Evolutionary conservation across 1,140 invertebrate genomes (phyloP).

Genomic region (Drosophila albomicans): DNA sequence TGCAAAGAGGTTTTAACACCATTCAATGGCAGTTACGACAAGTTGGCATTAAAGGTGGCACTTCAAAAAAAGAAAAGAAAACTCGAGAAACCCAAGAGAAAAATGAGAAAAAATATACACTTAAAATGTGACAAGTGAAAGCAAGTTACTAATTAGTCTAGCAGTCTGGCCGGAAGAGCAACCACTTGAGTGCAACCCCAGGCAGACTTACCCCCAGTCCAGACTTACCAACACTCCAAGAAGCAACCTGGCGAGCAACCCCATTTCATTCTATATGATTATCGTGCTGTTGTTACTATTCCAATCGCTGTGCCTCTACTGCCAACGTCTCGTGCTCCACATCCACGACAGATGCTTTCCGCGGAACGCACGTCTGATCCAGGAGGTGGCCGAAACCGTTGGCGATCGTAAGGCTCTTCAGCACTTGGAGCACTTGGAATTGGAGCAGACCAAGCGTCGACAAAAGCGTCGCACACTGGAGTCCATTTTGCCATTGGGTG

Average conservation of each 20-base stretch:
- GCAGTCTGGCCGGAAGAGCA: slow-evolving; percentile 11
- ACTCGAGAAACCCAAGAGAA: background rate
- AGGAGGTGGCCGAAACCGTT: slow-evolving; percentile 79
- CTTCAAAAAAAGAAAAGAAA: background rate
- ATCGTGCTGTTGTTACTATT: slow-evolving; percentile 84
- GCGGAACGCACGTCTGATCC: slow-evolving; percentile 75
- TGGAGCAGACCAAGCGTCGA: slow-evolving; percentile 62
- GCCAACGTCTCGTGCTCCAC: slow-evolving; percentile 80
- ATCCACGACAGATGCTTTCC: slow-evolving; percentile 84
- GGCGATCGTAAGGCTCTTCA: slow-evolving; percentile 75
- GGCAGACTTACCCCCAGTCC: background rate
- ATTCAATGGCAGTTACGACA: slow-evolving; percentile 46
- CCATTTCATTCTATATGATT: slow-evolving; percentile 75
- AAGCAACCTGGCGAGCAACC: slow-evolving; percentile 27
- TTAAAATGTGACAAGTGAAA: slow-evolving; percentile 1
- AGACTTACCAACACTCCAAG: background rate
- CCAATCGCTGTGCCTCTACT: slow-evolving; percentile 84
- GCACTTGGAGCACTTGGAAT: slow-evolving; percentile 65
- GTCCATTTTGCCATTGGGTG: slow-evolving; percentile 61
- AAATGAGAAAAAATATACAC: slow-evolving; percentile 2
- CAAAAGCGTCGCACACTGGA: slow-evolving; percentile 70
- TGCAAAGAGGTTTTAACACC: slow-evolving; percentile 29
- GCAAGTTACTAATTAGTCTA: slow-evolving; percentile 7
- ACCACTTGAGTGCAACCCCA: slow-evolving; percentile 1
- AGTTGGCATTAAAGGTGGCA: slow-evolving; percentile 28